Conservation (phyloP, 2,888 invertebrate genomes). For the Copidosoma aretas region DNA sequence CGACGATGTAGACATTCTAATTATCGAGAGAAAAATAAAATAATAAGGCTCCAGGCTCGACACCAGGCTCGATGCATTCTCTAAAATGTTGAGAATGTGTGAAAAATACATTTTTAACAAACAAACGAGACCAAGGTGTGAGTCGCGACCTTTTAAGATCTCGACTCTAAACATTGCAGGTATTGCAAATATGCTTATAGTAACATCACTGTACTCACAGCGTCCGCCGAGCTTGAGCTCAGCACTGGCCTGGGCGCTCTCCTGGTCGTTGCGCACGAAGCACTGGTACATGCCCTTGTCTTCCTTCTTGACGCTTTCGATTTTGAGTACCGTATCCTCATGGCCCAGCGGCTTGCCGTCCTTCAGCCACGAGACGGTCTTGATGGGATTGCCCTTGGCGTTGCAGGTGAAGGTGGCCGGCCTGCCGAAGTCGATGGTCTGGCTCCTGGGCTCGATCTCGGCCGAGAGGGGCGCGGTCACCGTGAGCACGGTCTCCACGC, state of each 20-base stretch:
- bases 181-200: too few relatives aligned
- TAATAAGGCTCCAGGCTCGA: too few relatives aligned
- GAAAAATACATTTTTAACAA: too few relatives aligned
- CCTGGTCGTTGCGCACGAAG: constrained; percentile 90
- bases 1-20: too few relatives aligned
- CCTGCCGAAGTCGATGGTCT: constrained; percentile 92
- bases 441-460: constrained; percentile 86
- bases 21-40: too few relatives aligned
- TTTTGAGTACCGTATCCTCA: constrained; percentile 81
- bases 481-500: constrained; percentile 89
- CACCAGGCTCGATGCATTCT: too few relatives aligned
- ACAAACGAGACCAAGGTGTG: too few relatives aligned
- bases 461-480: constrained; percentile 91
- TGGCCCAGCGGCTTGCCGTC: constrained; percentile 87
- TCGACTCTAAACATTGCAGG: too few relatives aligned
- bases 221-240: constrained; percentile 92
- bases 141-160: too few relatives aligned
- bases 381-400: constrained; percentile 88
- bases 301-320: constrained; percentile 89
- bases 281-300: constrained; percentile 98
- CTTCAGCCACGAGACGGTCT: constrained; percentile 90
- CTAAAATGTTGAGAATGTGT: too few relatives aligned
- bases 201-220: constrained; percentile 73
- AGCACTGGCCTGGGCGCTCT: constrained; percentile 90
- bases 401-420: constrained; percentile 92